Evolutionary conservation across 2,888 invertebrate genomes (phyloP).

Genomic region (Argyresthia albistria): DNA sequence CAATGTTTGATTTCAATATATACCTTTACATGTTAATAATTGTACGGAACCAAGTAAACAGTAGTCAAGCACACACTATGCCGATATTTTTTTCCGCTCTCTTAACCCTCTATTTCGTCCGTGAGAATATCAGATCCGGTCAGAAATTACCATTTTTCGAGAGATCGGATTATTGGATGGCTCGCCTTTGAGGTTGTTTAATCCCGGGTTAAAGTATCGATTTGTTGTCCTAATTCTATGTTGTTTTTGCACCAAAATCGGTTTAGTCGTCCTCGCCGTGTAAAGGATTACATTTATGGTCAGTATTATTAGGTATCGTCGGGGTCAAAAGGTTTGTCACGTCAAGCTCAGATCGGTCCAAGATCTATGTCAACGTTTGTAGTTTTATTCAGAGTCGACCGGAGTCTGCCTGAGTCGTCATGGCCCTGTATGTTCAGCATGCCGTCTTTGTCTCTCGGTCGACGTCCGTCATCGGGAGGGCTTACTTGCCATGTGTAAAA

Average conservation of each 20-base stretch:
- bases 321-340: too few relatives aligned
- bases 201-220: constrained; percentile 6
- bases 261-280: constrained; percentile 1
- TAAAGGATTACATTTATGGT: too few relatives aligned
- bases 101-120: constrained; percentile 54
- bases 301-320: too few relatives aligned
- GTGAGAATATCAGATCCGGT: constrained; percentile 47
- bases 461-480: too few relatives aligned
- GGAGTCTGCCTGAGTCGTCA: too few relatives aligned
- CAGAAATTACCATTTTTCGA: constrained; percentile 67
- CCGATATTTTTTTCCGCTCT: constrained; percentile 43
- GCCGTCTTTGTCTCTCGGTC: too few relatives aligned
- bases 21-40: not conserved
- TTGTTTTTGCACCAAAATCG: constrained; percentile 8
- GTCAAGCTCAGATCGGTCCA: too few relatives aligned
- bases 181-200: constrained; percentile 12
- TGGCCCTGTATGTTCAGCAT: too few relatives aligned
- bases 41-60: not conserved
- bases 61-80: constrained; percentile 11
- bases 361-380: too few relatives aligned
- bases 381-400: too few relatives aligned
- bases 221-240: constrained; percentile 2
- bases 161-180: constrained; percentile 49
- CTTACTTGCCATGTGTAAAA: too few relatives aligned
- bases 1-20: too few relatives aligned